Evolutionary conservation across 2,113 vertebrate genomes (phyloP).

Genomic region (Pollachius pollachius): DNA sequence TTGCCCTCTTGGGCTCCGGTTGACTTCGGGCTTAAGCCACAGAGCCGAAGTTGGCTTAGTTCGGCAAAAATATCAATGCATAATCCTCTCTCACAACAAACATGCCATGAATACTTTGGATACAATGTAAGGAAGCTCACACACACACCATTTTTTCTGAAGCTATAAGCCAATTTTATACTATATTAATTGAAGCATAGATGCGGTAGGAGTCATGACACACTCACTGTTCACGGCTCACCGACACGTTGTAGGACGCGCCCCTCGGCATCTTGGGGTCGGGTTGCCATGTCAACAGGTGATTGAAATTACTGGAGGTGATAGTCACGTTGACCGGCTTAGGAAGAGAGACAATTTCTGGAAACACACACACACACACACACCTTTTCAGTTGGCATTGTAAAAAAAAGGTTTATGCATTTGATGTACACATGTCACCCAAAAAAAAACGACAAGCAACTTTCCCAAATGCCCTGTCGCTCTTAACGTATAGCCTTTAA

Average conservation of each 20-base stretch:
- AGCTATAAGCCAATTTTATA: background rate
- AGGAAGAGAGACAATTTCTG: conserved; percentile 45
- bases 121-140: too few species aligned
- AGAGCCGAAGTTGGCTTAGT: too few species aligned
- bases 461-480: too few species aligned
- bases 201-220: background rate
- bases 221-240: conserved; percentile 11
- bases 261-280: conserved; percentile 35
- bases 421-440: too few species aligned
- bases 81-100: too few species aligned
- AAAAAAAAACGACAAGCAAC: too few species aligned
- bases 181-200: background rate
- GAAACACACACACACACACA: conserved; percentile 1
- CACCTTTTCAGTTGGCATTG: background rate
- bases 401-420: too few species aligned
- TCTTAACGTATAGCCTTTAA: too few species aligned
- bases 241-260: conserved; percentile 32
- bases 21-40: too few species aligned
- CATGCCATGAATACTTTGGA: too few species aligned
- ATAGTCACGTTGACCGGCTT: conserved; percentile 16
- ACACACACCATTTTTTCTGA: background rate
- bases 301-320: conserved; percentile 23
- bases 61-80: too few species aligned
- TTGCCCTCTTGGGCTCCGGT: too few species aligned
- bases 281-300: conserved; percentile 51